phyloP scores from a whole-genome alignment of 2,797 vertebrate species.

The Epinephelus malabaricus region DNA sequence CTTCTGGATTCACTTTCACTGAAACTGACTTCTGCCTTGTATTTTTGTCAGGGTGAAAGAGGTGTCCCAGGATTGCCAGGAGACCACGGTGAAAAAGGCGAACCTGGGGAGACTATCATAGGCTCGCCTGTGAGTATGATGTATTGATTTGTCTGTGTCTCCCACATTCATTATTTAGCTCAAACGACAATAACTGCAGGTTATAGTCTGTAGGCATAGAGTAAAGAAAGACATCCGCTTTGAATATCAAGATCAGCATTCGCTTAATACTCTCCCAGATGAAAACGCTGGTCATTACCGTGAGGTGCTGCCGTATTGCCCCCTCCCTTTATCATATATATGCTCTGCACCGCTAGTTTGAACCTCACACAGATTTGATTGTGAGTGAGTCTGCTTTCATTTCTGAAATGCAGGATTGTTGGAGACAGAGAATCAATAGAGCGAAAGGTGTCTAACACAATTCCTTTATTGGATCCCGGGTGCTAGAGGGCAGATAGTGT shows the following conservation, averaged over 20 bases:
- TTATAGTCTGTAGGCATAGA: constrained; percentile 25
- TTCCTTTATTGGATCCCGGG: constrained; percentile 77
- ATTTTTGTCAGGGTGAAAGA: constrained; percentile 91
- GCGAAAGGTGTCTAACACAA: constrained; percentile 78
- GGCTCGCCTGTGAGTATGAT: constrained; percentile 90
- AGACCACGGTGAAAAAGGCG: constrained; percentile 92
- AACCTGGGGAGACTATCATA: constrained; percentile 88
- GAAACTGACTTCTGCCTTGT: constrained; percentile 48
- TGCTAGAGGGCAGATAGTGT: constrained; percentile 75
- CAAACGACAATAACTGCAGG: constrained; percentile 14
- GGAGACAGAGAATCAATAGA: constrained; percentile 81
- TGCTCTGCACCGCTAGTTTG: constrained; percentile 35
- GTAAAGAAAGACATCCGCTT: constrained; percentile 27
- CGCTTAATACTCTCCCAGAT: constrained; percentile 40
- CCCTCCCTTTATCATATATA: constrained; percentile 41
- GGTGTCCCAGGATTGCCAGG: constrained; percentile 95
- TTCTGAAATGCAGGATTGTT: constrained; percentile 72
- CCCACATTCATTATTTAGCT: constrained; percentile 55
- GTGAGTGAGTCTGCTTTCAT: constrained; percentile 69
- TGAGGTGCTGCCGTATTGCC: constrained; percentile 6
- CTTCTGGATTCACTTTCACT: constrained; percentile 34
- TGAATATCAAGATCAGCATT: constrained; percentile 49
- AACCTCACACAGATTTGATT: constrained; percentile 64
- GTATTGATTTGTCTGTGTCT: constrained; percentile 42
- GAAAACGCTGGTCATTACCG: constrained; percentile 39